Conservation (phyloP, 2,888 invertebrate genomes). For the Galeopsomyia nigrocyanea region DNA sequence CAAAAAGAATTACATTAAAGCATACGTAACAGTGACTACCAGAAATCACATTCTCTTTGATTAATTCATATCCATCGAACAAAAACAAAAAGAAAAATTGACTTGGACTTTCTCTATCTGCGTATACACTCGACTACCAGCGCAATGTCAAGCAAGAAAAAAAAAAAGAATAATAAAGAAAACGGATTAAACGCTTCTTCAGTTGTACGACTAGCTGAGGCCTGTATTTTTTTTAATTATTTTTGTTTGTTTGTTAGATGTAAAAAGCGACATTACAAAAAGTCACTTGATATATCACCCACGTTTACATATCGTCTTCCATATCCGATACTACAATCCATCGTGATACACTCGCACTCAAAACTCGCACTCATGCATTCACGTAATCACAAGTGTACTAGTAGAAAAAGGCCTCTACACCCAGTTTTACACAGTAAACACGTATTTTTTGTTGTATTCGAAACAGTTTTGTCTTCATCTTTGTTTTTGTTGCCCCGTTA, state of each 20-base stretch:
- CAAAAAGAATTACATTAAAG: conserved; percentile 49
- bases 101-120: conserved; percentile 43
- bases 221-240: conserved; percentile 54
- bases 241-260: conserved; percentile 29
- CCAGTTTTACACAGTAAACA: conserved; percentile 49
- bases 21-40: conserved; percentile 64
- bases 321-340: neutral
- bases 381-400: conserved; percentile 40
- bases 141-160: conserved; percentile 42
- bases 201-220: conserved; percentile 67
- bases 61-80: conserved; percentile 47
- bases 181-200: conserved; percentile 56
- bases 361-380: conserved; percentile 23
- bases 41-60: conserved; percentile 57
- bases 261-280: conserved; percentile 49
- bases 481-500: neutral
- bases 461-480: neutral
- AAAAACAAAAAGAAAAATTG: conserved; percentile 43
- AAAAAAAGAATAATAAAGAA: too few species aligned
- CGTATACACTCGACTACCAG: conserved; percentile 44
- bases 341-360: neutral
- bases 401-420: conserved; percentile 59
- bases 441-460: neutral
- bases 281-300: conserved; percentile 45
- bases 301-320: conserved; percentile 5